These are phyloP conservation scores for Epizoanthus fatuus DNA, from an alignment of 92 coral and sea anemone genomes.

Conservation along the genomic window DNA sequence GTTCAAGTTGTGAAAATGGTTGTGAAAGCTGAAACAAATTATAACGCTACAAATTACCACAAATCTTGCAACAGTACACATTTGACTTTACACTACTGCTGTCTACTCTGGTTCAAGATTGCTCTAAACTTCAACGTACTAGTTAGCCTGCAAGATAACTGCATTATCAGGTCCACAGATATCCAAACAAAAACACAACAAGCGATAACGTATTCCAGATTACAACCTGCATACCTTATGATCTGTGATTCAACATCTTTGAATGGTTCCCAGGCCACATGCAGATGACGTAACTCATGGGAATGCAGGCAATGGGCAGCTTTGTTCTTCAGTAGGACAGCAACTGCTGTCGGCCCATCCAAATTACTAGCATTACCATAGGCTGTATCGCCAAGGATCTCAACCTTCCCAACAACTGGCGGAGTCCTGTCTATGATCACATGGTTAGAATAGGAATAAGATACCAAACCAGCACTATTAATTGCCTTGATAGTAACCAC, in stretches of 20 bases:
- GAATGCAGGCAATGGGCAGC: background rate
- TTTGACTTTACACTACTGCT: too few relatives aligned
- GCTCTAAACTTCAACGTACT: too few relatives aligned
- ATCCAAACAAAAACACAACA: too few relatives aligned
- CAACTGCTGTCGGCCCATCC: background rate
- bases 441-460: background rate
- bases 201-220: background rate
- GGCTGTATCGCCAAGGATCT: background rate
- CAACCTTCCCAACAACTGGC: background rate
- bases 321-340: background rate
- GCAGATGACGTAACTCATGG: background rate
- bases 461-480: background rate
- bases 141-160: too few relatives aligned
- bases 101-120: too few relatives aligned
- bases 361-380: background rate
- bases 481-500: background rate
- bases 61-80: too few relatives aligned
- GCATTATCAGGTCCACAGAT: too few relatives aligned
- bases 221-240: background rate
- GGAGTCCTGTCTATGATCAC: background rate
- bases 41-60: too few relatives aligned
- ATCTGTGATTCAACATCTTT: background rate
- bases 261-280: background rate
- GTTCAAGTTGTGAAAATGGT: too few relatives aligned
- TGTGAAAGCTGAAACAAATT: too few relatives aligned